Conservation (phyloP, 2,888 invertebrate species). For the Zele albiditarsus region DNA sequence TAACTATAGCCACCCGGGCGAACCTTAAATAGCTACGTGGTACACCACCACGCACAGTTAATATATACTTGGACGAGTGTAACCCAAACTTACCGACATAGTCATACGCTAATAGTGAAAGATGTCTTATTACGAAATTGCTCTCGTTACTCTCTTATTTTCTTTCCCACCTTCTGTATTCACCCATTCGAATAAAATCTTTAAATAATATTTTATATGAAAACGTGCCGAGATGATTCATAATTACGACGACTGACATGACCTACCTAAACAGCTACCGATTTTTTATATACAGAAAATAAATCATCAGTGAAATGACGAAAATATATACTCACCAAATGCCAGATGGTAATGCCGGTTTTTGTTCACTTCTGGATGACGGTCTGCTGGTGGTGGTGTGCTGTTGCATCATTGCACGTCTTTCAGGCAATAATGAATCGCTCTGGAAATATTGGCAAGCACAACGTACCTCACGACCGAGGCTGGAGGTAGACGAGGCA, state of each 20-base stretch:
- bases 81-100: slow-evolving; percentile 48
- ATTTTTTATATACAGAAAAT: not conserved
- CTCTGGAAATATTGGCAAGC: slow-evolving; percentile 90
- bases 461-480: slow-evolving; percentile 85
- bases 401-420: slow-evolving; percentile 79
- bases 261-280: slow-evolving; percentile 23
- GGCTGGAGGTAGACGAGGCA: slow-evolving; percentile 77
- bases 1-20: slow-evolving; percentile 71
- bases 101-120: slow-evolving; percentile 29
- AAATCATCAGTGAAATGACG: not conserved
- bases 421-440: slow-evolving; percentile 85
- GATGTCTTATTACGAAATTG: slow-evolving; percentile 34
- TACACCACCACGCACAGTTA: slow-evolving; percentile 34
- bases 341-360: slow-evolving; percentile 51
- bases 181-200: not conserved
- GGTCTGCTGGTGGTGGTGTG: slow-evolving; percentile 72
- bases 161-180: not conserved
- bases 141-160: slow-evolving; percentile 10
- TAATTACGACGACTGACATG: slow-evolving; percentile 7
- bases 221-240: not conserved
- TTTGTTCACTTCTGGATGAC: slow-evolving; percentile 77
- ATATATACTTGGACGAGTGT: slow-evolving; percentile 42
- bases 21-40: slow-evolving; percentile 69
- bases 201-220: slow-evolving; percentile 2
- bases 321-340: slow-evolving; percentile 45